Evolutionary conservation across 1,140 invertebrate species (phyloP).

Genomic region (Bacillus rossius): DNA sequence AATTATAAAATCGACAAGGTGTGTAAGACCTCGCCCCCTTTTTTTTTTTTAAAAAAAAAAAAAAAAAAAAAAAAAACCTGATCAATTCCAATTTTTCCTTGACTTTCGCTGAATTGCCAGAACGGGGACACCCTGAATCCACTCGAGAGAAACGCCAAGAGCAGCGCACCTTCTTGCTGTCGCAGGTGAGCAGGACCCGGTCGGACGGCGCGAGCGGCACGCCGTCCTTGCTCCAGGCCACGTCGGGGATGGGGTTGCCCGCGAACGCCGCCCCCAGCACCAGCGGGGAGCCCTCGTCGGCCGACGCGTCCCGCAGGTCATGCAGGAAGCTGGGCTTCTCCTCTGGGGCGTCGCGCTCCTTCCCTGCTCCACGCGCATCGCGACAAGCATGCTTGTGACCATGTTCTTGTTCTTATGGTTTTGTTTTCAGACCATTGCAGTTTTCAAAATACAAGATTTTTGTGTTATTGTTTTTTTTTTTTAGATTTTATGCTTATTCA

Average conservation of each 20-base stretch:
- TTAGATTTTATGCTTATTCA: no score
- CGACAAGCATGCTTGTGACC: no score
- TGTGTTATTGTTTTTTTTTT: no score
- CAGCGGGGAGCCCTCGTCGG: slow-evolving; percentile 70
- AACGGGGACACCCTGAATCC: background rate
- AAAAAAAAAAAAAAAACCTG: background rate
- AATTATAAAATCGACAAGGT: background rate
- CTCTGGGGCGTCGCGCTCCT: slow-evolving; percentile 54
- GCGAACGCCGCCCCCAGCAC: slow-evolving; percentile 59
- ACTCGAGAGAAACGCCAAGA: no score
- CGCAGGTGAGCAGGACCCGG: slow-evolving; percentile 63
- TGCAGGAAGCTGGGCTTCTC: slow-evolving; percentile 70
- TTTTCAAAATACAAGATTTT: no score
- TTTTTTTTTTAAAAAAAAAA: slow-evolving; percentile 17
- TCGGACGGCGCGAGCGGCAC: slow-evolving; percentile 56
- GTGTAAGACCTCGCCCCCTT: background rate
- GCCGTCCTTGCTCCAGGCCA: slow-evolving; percentile 79
- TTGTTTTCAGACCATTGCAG: no score
- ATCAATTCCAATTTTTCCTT: background rate
- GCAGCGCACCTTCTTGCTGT: slow-evolving; percentile 62
- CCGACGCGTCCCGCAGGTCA: slow-evolving; percentile 61
- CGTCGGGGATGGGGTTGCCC: slow-evolving; percentile 84
- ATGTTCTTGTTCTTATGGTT: no score
- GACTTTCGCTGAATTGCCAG: no score
- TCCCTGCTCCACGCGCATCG: slow-evolving; percentile 37